Evolutionary conservation across 2,797 vertebrate genomes (phyloP), one percentile per base, ranked within the genome.

Genomic region (Mus caroli): DNA sequence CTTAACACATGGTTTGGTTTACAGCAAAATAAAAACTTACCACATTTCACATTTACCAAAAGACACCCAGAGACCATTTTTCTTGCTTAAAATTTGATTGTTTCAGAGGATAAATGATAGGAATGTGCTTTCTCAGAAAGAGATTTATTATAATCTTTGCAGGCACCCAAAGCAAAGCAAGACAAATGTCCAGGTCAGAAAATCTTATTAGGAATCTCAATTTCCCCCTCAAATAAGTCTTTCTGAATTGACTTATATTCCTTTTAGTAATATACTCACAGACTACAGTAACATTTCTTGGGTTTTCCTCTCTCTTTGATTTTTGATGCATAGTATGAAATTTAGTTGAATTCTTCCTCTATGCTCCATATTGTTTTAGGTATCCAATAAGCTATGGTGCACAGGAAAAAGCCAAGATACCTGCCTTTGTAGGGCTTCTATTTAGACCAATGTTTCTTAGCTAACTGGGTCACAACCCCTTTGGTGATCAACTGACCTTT

Each of bases 151-250:
- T 73, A 56, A 78, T 91, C 5, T 80, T 67, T 50, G 34, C 6
- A 67, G n/a, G 20, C 71, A 43, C 6, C 62, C 24, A 24, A 90
- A 86, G 52, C 50, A 92, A 96, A 71, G 43, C 22, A 69, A 82
- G 60, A 71, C 69, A 84, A 40, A 90, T 88, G 77, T 64, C 34
- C 26, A 31, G 87, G 75, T 34, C 46, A 88, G 88, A 40, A 19
- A 54, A 93, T 79, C 6, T 28, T 79, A 88, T 43, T 73, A 84
- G n/a, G 24, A 83, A 50, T 93, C 69, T 73, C 90, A 58, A 24
- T 88, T 93, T 91, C 69, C 91, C 79, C 24, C 28, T 69, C 37
- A 85, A 67, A 85, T 28, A 62, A 91, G 28, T 64, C 60, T 83
- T 54, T 88, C 43, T 69, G 50, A 89, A 80, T 89, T 40, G 50